A percentile compares a stretch with the other conserved stretches of the same genome.
These are phyloP conservation scores for Diplogasteroides magnus DNA, from an alignment of 1,140 invertebrate species.

Conservation along the genomic window DNA sequence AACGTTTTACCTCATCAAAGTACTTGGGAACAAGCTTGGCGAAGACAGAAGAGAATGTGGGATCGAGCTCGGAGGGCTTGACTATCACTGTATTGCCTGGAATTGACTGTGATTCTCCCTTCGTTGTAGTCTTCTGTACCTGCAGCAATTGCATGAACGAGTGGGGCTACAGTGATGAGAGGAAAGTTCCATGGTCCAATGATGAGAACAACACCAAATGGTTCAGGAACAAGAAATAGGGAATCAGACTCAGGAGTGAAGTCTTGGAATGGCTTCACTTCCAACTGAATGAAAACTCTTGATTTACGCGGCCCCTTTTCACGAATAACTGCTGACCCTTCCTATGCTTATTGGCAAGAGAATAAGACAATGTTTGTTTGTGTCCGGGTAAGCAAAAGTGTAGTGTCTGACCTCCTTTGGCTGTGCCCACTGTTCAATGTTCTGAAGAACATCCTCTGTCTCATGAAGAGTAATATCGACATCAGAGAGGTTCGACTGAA, in stretches of 20 bases:
- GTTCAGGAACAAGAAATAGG: neutral
- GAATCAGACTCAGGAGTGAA: neutral
- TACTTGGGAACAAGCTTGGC: too few species aligned
- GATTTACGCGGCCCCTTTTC: neutral
- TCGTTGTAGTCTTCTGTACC: too few species aligned
- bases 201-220: slow-evolving; percentile 64
- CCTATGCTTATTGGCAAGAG: too few species aligned
- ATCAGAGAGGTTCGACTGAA: slow-evolving; percentile 27
- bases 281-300: neutral
- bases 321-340: neutral
- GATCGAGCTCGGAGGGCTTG: too few species aligned
- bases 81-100: too few species aligned
- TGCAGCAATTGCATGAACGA: slow-evolving; percentile 75
- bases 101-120: too few species aligned
- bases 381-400: neutral
- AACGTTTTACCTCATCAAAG: too few species aligned
- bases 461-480: slow-evolving; percentile 37
- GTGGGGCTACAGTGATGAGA: slow-evolving; percentile 70
- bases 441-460: slow-evolving; percentile 45
- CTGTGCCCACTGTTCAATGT: slow-evolving; percentile 39
- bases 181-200: slow-evolving; percentile 98
- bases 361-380: too few species aligned
- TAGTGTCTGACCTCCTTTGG: slow-evolving; percentile 29
- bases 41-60: too few species aligned
- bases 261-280: neutral